phyloP scores from a whole-genome alignment of 2,113 vertebrate genomes.

The Ramphastos sulfuratus region DNA sequence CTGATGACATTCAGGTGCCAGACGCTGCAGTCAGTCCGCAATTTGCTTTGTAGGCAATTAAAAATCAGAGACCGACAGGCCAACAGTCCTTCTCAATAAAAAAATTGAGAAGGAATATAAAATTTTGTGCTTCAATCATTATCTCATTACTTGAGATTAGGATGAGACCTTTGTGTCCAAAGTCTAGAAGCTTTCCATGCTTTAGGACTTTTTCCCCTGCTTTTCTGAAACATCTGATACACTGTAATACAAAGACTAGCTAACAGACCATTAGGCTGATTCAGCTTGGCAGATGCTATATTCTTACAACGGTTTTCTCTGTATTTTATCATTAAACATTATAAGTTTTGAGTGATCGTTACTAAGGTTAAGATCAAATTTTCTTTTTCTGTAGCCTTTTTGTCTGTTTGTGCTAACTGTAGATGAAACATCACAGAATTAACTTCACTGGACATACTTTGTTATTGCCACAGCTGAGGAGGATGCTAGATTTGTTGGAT shows the following conservation, averaged over 20 bases:
- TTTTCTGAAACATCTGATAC: background rate
- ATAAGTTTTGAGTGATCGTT: constrained; percentile 5
- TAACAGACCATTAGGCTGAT: background rate
- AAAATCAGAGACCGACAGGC: background rate
- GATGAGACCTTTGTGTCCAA: background rate
- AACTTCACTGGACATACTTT: background rate
- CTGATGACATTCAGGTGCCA: background rate
- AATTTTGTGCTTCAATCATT: background rate
- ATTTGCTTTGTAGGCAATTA: background rate
- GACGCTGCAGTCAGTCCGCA: background rate
- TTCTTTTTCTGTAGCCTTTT: background rate
- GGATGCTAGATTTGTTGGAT: background rate
- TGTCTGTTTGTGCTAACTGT: background rate
- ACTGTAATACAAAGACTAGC: background rate
- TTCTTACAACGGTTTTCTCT: background rate
- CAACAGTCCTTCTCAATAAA: too few species aligned
- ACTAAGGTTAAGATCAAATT: background rate
- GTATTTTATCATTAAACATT: constrained; percentile 35
- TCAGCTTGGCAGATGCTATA: constrained; percentile 6
- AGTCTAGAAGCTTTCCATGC: background rate
- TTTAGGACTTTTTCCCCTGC: background rate
- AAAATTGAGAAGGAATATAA: background rate
- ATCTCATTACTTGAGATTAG: background rate
- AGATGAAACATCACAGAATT: background rate
- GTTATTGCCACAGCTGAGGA: background rate